Evolutionary conservation across 2,797 vertebrate species (phyloP), one percentile per base, ranked within the genome.

Genomic region (Macropus fuliginosus): DNA sequence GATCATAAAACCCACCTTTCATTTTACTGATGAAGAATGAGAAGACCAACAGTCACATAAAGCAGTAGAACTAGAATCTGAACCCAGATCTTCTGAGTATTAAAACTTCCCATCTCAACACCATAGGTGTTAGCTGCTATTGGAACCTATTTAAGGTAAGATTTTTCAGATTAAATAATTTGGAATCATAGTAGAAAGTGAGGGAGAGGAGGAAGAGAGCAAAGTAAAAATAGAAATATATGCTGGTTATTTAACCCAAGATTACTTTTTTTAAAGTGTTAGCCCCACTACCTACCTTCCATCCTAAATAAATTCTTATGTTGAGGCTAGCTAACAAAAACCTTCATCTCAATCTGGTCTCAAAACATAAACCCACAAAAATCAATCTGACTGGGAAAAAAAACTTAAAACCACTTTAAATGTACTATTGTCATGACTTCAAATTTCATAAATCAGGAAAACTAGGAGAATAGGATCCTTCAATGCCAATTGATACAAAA

Each of bases 401-500:
- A 21, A 81, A 81, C 5, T 40, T 52, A 6, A 21, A 81, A 96
- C 55, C 91, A 90, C 56, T 96, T 97, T 81, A 28, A 40, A 66
- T 81, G 92, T 94, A 90, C 54, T 89, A 94, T 28, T 95, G 91
- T 92, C 92, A 66, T 74, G 54, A 97, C 96, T 95, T 95, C 74
- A 96, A 95, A 95, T 90, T 94, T 97, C 54, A 94, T 95, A 57
- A 91, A 94, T 95, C 87, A 92, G 96, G 93, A 97, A 96, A 97
- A 93, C 56, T 92, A 91, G 46, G 54, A 97, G 94, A 95, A 98
- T 95, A 96, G 91, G 91, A 95, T 94, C 66, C 11, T 96, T 97
- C 91, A 95, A 66, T 94, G 96, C 94, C 94, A 93, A 91, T 92
- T 97, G 92, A 94, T 94, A 94, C 91, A 97, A 98, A 97, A 97